Conservation (phyloP, 2,888 invertebrate genomes). For the Lomographa bimaculata region DNA sequence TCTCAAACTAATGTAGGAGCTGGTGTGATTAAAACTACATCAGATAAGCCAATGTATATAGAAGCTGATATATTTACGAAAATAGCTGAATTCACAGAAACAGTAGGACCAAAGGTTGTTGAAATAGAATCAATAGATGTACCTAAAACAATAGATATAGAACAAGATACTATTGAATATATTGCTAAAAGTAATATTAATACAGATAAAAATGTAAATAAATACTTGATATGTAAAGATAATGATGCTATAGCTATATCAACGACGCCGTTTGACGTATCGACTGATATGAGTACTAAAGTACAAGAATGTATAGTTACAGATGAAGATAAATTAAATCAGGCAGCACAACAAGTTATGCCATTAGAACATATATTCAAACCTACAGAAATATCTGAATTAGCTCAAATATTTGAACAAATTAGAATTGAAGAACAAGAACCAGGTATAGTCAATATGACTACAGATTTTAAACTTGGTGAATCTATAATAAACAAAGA, state of each 20-base stretch:
- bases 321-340: not conserved
- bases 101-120: constrained; percentile 14
- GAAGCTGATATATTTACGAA: constrained; percentile 16
- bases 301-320: constrained; percentile 1
- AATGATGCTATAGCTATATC: too few relatives aligned
- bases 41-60: constrained; percentile 4
- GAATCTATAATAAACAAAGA: constrained; percentile 2
- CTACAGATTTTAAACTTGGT: not conserved
- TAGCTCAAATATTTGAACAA: not conserved
- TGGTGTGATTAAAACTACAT: not conserved
- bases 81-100: constrained; percentile 16
- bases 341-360: constrained; percentile 1
- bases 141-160: constrained; percentile 3
- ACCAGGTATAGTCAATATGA: not conserved
- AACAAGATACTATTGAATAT: constrained; percentile 6
- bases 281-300: constrained; percentile 1
- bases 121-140: constrained; percentile 8
- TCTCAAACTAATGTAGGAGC: constrained; percentile 13
- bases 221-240: not conserved
- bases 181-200: constrained; percentile 1
- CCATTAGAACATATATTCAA: not conserved
- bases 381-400: not conserved
- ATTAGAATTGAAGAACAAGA: not conserved
- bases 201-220: not conserved
- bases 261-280: not conserved